phyloP scores from a whole-genome alignment of 1,140 invertebrate species.

The Apis mellifera region DNA sequence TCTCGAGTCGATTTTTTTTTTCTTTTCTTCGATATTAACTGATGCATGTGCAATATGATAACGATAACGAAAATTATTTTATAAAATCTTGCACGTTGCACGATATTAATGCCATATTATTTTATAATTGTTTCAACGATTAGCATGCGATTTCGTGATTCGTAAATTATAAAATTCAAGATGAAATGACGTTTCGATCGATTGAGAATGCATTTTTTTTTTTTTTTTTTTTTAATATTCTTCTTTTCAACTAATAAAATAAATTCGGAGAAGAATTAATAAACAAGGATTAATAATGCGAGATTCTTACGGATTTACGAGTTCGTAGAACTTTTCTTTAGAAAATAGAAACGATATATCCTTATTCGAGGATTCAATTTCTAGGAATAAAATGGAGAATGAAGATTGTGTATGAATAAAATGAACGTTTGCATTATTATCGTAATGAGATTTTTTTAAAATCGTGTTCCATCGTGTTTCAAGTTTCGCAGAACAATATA shows the following conservation, averaged over 20 bases:
- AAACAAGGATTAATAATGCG: not conserved
- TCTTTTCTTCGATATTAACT: not conserved
- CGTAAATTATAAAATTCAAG: too few relatives aligned
- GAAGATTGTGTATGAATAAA: too few relatives aligned
- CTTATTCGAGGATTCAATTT: not conserved
- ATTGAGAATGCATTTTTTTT: too few relatives aligned
- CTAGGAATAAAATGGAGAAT: not conserved
- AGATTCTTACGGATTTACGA: not conserved
- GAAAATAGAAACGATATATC: not conserved
- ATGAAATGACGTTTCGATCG: too few relatives aligned
- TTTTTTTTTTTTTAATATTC: too few relatives aligned
- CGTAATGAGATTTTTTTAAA: not conserved
- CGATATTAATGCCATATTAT: not conserved
- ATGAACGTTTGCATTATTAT: not conserved
- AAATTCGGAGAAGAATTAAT: not conserved
- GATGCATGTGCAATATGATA: too few relatives aligned
- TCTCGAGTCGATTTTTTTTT: not conserved
- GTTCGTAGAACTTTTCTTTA: not conserved
- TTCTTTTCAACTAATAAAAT: too few relatives aligned
- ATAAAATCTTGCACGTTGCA: not conserved
- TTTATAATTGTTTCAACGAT: too few relatives aligned
- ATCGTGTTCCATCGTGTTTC: conserved; percentile 22
- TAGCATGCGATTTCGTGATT: too few relatives aligned
- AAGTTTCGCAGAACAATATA: not conserved
- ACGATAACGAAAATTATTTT: not conserved